Conservation (phyloP, 2,113 vertebrate species). For the Gymnobelideus leadbeateri region DNA sequence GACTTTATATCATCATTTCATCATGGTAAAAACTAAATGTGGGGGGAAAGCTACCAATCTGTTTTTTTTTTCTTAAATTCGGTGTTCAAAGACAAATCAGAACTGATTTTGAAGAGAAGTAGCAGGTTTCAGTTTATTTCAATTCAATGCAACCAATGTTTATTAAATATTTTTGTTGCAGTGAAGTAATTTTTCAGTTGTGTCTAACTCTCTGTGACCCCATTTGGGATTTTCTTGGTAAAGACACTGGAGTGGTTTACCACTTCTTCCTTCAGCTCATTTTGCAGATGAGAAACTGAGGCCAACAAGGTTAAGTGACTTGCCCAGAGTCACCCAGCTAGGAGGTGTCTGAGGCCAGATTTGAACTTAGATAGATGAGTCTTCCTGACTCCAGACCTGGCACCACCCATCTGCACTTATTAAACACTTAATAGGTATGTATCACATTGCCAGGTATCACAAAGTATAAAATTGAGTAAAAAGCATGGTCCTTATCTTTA, state of each 20-base stretch:
- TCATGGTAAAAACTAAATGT: neutral
- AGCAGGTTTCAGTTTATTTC: neutral
- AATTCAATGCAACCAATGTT: neutral
- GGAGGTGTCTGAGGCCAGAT: too few relatives aligned
- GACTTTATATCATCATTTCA: slow-evolving; percentile 31
- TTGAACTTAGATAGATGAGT: too few relatives aligned
- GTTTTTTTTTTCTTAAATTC: neutral
- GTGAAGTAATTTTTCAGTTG: neutral
- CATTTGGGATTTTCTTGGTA: too few relatives aligned
- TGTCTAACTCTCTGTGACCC: neutral
- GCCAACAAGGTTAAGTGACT: too few relatives aligned
- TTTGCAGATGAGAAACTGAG: too few relatives aligned
- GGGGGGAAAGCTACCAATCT: neutral
- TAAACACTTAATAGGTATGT: too few relatives aligned
- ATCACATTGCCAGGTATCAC: neutral
- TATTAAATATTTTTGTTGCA: neutral
- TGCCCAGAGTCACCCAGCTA: too few relatives aligned
- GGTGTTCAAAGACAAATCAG: neutral
- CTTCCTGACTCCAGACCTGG: too few relatives aligned
- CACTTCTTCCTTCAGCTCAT: too few relatives aligned
- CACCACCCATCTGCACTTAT: too few relatives aligned
- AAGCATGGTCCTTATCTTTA: neutral
- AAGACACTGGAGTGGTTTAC: too few relatives aligned
- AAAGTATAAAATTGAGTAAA: neutral
- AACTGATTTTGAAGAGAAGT: neutral